These are phyloP conservation scores for Bombus difficillimus DNA, from an alignment of 1,140 invertebrate species.

Conservation along the genomic window DNA sequence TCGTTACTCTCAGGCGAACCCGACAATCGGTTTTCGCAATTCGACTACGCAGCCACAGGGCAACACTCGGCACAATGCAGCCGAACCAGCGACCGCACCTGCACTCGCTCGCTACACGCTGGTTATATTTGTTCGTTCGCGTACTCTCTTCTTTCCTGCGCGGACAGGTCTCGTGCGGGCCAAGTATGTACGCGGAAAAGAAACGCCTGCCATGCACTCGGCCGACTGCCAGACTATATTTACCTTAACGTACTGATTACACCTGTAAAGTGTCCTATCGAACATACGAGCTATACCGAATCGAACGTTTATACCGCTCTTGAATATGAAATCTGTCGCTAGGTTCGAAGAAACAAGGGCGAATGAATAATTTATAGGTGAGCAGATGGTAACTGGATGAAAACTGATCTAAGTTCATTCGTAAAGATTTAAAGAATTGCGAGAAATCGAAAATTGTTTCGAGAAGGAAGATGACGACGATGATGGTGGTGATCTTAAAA, in stretches of 20 bases:
- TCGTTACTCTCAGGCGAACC: slow-evolving; percentile 55
- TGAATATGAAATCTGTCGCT: slow-evolving; percentile 8
- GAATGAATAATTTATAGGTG: background rate
- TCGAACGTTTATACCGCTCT: background rate
- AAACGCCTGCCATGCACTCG: slow-evolving; percentile 73
- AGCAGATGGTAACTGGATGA: too few species aligned
- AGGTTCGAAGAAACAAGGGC: background rate
- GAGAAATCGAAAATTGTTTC: too few species aligned
- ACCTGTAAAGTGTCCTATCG: slow-evolving; percentile 67
- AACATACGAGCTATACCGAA: background rate
- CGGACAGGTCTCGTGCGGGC: slow-evolving; percentile 65
- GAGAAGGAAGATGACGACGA: background rate
- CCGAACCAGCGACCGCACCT: slow-evolving; percentile 63
- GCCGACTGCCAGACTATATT: slow-evolving; percentile 79
- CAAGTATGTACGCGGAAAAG: slow-evolving; percentile 73
- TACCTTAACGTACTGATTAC: slow-evolving; percentile 75
- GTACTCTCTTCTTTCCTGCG: slow-evolving; percentile 66
- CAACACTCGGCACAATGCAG: slow-evolving; percentile 38
- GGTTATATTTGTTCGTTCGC: slow-evolving; percentile 67
- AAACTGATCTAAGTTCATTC: too few species aligned
- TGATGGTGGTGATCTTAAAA: background rate
- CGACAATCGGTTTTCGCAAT: slow-evolving; percentile 60
- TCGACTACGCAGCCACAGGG: slow-evolving; percentile 20
- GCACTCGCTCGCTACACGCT: slow-evolving; percentile 41
- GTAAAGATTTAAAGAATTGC: too few species aligned